phyloP scores from a whole-genome alignment of 1,140 invertebrate species.

The Scaptomyza pallida region DNA sequence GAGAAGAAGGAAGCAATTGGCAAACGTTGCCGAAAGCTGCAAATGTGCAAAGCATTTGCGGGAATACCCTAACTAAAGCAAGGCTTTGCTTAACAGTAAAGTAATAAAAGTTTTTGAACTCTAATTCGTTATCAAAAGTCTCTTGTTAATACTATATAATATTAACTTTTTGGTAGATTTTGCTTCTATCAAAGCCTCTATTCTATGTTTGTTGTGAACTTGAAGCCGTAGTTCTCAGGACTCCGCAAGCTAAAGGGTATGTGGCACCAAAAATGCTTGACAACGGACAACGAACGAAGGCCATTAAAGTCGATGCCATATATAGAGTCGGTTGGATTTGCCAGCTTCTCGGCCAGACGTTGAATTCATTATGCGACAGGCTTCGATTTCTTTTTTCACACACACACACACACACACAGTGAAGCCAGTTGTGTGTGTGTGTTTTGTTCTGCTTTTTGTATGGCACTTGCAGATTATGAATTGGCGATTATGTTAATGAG shows the following conservation, averaged over 20 bases:
- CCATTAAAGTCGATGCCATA: conserved; percentile 49
- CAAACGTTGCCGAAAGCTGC: neutral
- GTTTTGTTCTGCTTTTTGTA: conserved; percentile 44
- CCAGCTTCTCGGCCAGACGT: conserved; percentile 22
- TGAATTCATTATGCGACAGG: conserved; percentile 55
- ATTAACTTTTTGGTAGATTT: no score
- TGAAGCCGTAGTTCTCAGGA: no score
- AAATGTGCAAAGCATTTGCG: neutral
- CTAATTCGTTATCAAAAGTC: no score
- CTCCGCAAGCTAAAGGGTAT: no score
- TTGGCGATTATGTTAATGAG: conserved; percentile 79
- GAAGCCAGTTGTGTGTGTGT: conserved; percentile 5
- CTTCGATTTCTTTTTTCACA: conserved; percentile 38
- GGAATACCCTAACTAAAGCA: conserved; percentile 4
- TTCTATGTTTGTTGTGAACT: no score
- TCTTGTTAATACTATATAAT: no score
- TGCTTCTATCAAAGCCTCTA: no score
- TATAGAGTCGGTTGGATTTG: neutral
- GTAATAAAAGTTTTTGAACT: no score
- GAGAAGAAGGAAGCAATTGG: conserved; percentile 64
- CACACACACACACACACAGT: conserved; percentile 1
- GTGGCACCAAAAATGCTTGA: conserved; percentile 34
- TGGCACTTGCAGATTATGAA: conserved; percentile 68
- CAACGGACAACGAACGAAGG: conserved; percentile 46
- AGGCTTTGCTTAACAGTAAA: no score